phyloP scores from a whole-genome alignment of 2,797 vertebrate species.

The Halcyon smyrnensis region DNA sequence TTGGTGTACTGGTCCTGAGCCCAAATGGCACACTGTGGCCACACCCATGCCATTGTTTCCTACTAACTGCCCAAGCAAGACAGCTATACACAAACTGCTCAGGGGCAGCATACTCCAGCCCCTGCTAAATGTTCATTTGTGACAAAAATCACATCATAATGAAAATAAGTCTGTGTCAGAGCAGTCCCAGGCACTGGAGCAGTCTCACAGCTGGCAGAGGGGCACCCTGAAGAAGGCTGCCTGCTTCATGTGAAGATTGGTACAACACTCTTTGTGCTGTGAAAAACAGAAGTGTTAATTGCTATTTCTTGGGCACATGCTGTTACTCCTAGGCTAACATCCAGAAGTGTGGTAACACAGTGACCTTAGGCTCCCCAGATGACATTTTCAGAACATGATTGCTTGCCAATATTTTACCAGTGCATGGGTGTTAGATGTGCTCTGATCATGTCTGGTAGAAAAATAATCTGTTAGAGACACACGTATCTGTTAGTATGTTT shows the following conservation, averaged over 20 bases:
- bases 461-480: background rate
- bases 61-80: background rate
- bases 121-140: background rate
- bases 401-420: background rate
- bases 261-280: background rate
- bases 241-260: background rate
- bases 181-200: too few species aligned
- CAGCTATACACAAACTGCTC: background rate
- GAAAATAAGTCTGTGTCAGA: background rate
- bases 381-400: background rate
- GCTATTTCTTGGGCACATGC: background rate
- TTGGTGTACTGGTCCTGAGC: fast-evolving
- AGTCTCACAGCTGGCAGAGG: background rate
- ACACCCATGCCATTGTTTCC: background rate
- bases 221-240: background rate
- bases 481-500: background rate
- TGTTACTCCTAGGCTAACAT: background rate
- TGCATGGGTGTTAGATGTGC: background rate
- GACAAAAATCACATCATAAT: background rate
- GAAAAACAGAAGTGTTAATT: background rate
- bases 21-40: background rate
- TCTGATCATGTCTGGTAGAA: background rate
- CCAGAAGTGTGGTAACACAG: background rate
- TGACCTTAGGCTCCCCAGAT: background rate
- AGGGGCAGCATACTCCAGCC: background rate